Conservation (phyloP, 2,113 vertebrate species). For the Hyla sarda region DNA sequence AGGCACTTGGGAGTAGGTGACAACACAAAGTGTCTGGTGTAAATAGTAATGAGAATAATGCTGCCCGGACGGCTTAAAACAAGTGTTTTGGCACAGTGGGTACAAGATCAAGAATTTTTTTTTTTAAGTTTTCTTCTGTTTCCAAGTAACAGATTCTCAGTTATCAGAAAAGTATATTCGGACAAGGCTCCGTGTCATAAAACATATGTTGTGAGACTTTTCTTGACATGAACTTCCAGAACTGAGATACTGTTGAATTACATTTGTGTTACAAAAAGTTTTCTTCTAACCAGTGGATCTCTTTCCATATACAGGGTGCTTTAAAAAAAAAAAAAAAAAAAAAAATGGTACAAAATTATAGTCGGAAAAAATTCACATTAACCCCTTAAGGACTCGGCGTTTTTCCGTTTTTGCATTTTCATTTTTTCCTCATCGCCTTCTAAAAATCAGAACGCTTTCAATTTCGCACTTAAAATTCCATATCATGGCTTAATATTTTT, state of each 20-base stretch:
- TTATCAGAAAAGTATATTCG: not conserved
- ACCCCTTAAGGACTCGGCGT: too few species aligned
- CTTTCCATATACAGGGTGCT: too few species aligned
- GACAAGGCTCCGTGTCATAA: not conserved
- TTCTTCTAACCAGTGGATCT: not conserved
- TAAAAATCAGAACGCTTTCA: too few species aligned
- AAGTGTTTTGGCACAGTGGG: not conserved
- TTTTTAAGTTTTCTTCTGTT: not conserved
- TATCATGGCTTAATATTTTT: too few species aligned
- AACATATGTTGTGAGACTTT: not conserved
- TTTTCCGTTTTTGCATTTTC: too few species aligned
- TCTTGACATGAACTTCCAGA: not conserved
- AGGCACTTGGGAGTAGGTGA: conserved; percentile 46
- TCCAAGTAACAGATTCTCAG: conserved; percentile 12
- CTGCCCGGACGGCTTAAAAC: not conserved
- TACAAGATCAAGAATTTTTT: not conserved
- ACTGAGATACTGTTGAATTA: not conserved
- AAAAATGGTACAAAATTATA: too few species aligned
- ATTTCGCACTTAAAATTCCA: too few species aligned
- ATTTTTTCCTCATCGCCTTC: too few species aligned
- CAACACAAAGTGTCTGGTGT: conserved; percentile 35
- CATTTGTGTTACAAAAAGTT: not conserved
- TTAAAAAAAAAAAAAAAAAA: too few species aligned
- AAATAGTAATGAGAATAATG: not conserved
- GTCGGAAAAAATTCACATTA: too few species aligned